Conservation (phyloP, 2,888 invertebrate genomes). For the Kryphioiulus occultus region DNA sequence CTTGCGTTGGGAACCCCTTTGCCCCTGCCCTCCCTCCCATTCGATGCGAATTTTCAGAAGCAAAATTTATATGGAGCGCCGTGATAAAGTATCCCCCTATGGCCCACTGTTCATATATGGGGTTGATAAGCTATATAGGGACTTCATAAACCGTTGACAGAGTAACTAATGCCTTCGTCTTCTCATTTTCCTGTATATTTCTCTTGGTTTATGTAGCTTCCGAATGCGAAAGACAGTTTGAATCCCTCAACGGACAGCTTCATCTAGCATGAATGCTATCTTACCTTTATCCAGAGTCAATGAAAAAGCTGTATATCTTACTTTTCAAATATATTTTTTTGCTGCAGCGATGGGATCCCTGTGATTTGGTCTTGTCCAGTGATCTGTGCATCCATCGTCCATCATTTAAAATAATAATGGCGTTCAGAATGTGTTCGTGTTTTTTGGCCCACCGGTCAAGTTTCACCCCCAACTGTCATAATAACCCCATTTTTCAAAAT, state of each 20-base stretch:
- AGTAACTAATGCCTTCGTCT: constrained; percentile 1
- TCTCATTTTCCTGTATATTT: constrained; percentile 1
- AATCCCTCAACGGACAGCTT: background rate
- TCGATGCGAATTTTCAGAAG: background rate
- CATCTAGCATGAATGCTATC: background rate
- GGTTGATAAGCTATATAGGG: constrained; percentile 20
- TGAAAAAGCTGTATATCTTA: background rate
- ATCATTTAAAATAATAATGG: constrained; percentile 18
- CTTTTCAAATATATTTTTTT: background rate
- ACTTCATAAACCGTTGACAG: constrained; percentile 35
- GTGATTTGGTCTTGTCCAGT: background rate
- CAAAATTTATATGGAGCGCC: background rate
- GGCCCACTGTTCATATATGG: background rate
- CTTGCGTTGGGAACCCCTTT: background rate
- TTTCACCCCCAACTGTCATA: background rate
- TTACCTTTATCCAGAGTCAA: background rate
- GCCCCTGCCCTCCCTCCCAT: background rate
- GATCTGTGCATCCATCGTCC: background rate
- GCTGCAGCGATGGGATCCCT: background rate
- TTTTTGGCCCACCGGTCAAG: background rate
- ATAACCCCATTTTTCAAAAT: background rate
- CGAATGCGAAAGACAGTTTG: background rate
- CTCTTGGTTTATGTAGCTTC: background rate
- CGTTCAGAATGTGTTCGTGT: background rate
- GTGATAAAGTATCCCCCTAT: constrained; percentile 25